Conservation (phyloP, 2,888 invertebrate genomes). For the Epinotia nisella region DNA sequence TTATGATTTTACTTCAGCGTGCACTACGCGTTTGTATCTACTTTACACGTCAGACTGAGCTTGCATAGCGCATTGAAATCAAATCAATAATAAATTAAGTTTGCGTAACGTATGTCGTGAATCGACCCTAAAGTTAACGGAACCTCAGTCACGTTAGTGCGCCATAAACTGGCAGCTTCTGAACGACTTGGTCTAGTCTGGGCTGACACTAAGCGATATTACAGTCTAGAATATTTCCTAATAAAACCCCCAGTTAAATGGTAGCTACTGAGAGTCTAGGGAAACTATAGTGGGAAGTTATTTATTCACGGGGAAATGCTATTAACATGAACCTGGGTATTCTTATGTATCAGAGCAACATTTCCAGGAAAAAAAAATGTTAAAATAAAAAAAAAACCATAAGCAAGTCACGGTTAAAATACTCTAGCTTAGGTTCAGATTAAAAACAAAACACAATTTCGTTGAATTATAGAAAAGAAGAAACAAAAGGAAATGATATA, state of each 20-base stretch:
- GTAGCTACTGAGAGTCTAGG: background rate
- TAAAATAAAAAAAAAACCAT: too few relatives aligned
- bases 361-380: background rate
- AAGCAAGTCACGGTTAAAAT: too few relatives aligned
- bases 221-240: constrained; percentile 34
- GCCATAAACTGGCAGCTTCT: constrained; percentile 26
- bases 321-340: background rate
- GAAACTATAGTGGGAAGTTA: background rate
- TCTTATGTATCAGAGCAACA: too few relatives aligned
- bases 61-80: too few relatives aligned
- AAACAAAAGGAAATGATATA: too few relatives aligned
- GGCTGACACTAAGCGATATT: constrained; percentile 36
- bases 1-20: background rate
- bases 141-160: constrained; percentile 15
- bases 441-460: too few relatives aligned
- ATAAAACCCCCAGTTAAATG: constrained; percentile 25
- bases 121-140: constrained; percentile 1
- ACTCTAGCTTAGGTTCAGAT: too few relatives aligned
- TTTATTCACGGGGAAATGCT: background rate
- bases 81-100: background rate
- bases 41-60: too few relatives aligned
- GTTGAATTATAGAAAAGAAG: too few relatives aligned
- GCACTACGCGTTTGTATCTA: too few relatives aligned
- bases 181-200: constrained; percentile 24
- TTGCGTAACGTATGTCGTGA: background rate